These are phyloP conservation scores for Lordiphosa mommai DNA, from an alignment of 1,140 invertebrate species.

Conservation along the genomic window DNA sequence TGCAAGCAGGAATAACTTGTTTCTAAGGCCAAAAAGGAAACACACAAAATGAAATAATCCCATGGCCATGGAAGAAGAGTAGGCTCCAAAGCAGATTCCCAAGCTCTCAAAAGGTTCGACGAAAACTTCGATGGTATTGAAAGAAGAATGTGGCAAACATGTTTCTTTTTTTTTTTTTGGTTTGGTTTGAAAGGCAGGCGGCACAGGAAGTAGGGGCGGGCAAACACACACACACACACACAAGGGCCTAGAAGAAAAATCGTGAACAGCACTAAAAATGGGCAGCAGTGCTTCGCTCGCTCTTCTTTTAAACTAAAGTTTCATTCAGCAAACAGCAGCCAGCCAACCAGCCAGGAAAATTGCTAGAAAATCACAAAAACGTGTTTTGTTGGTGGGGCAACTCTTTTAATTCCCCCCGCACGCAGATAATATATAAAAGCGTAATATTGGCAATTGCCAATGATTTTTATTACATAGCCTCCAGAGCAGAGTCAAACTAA, in stretches of 20 bases:
- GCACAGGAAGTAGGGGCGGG: conserved; percentile 70
- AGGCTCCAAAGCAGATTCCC: conserved; percentile 58
- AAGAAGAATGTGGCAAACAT: conserved; percentile 77
- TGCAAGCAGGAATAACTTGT: conserved; percentile 72
- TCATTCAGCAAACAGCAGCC: conserved; percentile 55
- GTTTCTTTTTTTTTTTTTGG: conserved; percentile 40
- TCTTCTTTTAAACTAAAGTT: conserved; percentile 50
- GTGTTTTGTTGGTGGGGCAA: conserved; percentile 46
- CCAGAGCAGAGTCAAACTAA: background rate
- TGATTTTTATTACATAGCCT: conserved; percentile 70
- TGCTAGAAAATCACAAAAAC: conserved; percentile 79
- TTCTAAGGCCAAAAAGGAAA: conserved; percentile 77
- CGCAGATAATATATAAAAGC: conserved; percentile 71
- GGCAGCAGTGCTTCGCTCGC: conserved; percentile 33
- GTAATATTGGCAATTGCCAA: conserved; percentile 76
- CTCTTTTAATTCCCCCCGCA: conserved; percentile 49
- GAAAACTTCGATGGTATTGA: conserved; percentile 68
- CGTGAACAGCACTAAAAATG: conserved; percentile 66
- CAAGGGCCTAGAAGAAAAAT: conserved; percentile 66
- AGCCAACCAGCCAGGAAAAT: conserved; percentile 53
- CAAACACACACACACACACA: conserved; percentile 10
- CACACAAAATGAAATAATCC: conserved; percentile 79
- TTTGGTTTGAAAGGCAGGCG: conserved; percentile 1
- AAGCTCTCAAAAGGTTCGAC: conserved; percentile 74
- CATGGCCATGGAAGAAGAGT: conserved; percentile 49